Percentiles rank a stretch among this genome's conserved stretches.
phyloP scores from a whole-genome alignment of 2,797 vertebrate genomes.

The Lacerta viridis region DNA sequence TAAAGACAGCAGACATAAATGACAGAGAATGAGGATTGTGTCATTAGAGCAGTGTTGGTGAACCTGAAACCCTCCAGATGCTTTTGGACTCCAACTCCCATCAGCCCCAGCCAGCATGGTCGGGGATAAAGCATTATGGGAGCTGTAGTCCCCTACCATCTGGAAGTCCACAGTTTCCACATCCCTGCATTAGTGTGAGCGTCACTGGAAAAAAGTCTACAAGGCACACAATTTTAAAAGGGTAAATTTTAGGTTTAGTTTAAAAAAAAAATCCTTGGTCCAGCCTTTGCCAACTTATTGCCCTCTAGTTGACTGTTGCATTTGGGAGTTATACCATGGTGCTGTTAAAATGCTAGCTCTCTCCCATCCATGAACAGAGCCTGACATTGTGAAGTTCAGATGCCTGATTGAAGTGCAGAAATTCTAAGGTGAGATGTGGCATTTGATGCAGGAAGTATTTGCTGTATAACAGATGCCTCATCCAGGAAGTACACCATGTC shows the following conservation, averaged over 20 bases:
- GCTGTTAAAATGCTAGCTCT: not conserved
- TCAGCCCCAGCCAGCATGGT: too few relatives aligned
- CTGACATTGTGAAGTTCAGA: not conserved
- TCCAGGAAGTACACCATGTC: conserved; percentile 17
- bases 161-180: too few relatives aligned
- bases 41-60: not conserved
- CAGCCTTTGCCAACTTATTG: too few relatives aligned
- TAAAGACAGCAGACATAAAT: not conserved
- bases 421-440: not conserved
- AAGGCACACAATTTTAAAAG: not conserved
- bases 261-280: too few relatives aligned
- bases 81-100: too few relatives aligned
- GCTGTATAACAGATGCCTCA: not conserved
- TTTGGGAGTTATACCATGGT: not conserved
- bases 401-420: not conserved
- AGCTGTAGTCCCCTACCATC: too few relatives aligned
- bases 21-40: not conserved
- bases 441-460: not conserved
- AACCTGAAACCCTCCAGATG: too few relatives aligned
- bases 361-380: not conserved
- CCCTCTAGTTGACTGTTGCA: not conserved
- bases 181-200: not conserved
- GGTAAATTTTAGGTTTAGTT: not conserved
- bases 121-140: too few relatives aligned
- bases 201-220: not conserved